phyloP scores from a whole-genome alignment of 23 tunicate genomes.

The Trididemnum clinides region DNA sequence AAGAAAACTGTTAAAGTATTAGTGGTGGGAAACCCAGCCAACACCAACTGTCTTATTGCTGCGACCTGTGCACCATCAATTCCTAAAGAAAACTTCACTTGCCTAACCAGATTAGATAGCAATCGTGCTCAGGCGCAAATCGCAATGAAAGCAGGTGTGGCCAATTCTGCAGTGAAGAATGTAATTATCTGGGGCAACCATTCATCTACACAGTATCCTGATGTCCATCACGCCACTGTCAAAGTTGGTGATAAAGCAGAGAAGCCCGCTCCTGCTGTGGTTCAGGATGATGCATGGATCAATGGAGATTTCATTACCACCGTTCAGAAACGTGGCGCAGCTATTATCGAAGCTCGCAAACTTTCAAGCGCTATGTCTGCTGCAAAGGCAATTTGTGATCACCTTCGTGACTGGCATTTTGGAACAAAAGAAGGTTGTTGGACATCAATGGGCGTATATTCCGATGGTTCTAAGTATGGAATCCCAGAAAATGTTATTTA shows the following conservation, averaged over 20 bases:
- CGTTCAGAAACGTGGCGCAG: conserved; percentile 95
- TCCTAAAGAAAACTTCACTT: conserved; percentile 85
- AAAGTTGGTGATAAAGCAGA: conserved; percentile 30
- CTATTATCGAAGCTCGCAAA: conserved; percentile 91
- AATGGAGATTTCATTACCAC: conserved; percentile 86
- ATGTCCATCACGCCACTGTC: conserved; percentile 74
- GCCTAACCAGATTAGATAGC: conserved; percentile 91
- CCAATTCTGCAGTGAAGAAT: conserved; percentile 64
- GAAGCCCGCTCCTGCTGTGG: conserved; percentile 49
- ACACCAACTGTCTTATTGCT: conserved; percentile 95
- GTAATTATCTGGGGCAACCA: conserved; percentile 99
- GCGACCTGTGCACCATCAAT: conserved; percentile 84
- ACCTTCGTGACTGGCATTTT: conserved; percentile 89
- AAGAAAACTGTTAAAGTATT: conserved; percentile 95
- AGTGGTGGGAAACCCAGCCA: conserved; percentile 99
- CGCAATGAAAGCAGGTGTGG: conserved; percentile 73
- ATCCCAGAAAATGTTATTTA: conserved; percentile 83
- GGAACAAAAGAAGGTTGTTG: conserved; percentile 69
- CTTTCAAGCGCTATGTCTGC: conserved; percentile 98
- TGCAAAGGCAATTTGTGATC: conserved; percentile 98
- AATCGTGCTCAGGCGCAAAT: conserved; percentile 96
- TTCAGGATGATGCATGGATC: conserved; percentile 95
- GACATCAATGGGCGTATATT: conserved; percentile 89
- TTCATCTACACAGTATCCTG: conserved; percentile 98
- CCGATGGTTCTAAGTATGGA: conserved; percentile 77